Conservation (phyloP, 2,888 invertebrate genomes). For the Sipunculus nudus region DNA sequence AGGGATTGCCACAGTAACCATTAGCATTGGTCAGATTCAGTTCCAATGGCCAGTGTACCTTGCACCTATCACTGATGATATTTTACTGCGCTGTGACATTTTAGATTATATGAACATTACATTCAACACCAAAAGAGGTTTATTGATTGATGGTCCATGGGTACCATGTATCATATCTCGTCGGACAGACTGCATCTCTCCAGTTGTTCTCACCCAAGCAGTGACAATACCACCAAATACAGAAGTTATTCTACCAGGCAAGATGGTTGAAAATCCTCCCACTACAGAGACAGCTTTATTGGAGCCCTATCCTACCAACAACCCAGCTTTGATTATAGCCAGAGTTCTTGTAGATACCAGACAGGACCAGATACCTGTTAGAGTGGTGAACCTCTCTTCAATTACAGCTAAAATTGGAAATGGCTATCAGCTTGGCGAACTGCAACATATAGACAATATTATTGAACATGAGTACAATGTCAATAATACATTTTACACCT, state of each 20-base stretch:
- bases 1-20: too few relatives aligned
- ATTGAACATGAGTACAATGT: not conserved
- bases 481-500: not conserved
- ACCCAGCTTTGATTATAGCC: not conserved
- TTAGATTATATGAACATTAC: not conserved
- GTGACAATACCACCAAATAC: not conserved
- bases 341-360: not conserved
- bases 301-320: not conserved
- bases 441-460: not conserved
- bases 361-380: not conserved
- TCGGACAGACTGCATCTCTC: not conserved
- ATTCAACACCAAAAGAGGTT: not conserved
- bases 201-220: not conserved
- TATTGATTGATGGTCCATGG: not conserved
- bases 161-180: not conserved
- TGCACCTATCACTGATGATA: not conserved
- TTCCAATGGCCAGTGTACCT: too few relatives aligned
- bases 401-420: not conserved
- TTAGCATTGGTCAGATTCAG: too few relatives aligned
- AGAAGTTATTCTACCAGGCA: not conserved
- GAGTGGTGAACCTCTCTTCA: not conserved
- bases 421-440: not conserved
- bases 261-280: not conserved
- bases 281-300: not conserved
- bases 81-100: not conserved